phyloP scores from a whole-genome alignment of 2,113 vertebrate genomes.

The Orientallactaga bullata region DNA sequence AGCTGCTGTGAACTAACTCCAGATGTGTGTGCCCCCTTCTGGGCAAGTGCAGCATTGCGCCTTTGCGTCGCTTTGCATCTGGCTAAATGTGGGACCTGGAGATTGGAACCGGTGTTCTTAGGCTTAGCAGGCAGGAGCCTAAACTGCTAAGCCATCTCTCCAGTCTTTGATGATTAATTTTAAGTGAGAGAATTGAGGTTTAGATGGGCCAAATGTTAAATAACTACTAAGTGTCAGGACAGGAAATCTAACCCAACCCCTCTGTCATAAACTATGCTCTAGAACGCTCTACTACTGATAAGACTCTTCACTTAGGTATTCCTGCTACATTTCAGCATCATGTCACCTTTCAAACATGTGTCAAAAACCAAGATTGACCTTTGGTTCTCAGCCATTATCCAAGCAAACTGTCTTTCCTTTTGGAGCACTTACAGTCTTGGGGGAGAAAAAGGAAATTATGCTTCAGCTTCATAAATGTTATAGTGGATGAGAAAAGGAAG shows the following conservation, averaged over 20 bases:
- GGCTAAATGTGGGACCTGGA: no score
- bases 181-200: conserved; percentile 9
- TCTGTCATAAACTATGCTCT: not conserved
- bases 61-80: no score
- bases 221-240: not conserved
- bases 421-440: not conserved
- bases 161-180: no score
- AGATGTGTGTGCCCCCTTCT: no score
- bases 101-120: no score
- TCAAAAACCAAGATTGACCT: not conserved
- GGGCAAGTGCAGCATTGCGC: no score
- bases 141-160: no score
- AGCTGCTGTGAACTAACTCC: no score
- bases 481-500: not conserved
- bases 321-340: not conserved
- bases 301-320: not conserved
- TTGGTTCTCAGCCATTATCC: not conserved
- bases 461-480: not conserved
- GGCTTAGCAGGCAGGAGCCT: no score
- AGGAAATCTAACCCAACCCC: not conserved
- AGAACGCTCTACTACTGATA: not conserved
- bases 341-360: not conserved
- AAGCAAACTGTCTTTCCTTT: not conserved
- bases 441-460: not conserved
- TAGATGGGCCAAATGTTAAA: not conserved